phyloP scores from a whole-genome alignment of 1,140 invertebrate genomes.

The Lithobius niger region DNA sequence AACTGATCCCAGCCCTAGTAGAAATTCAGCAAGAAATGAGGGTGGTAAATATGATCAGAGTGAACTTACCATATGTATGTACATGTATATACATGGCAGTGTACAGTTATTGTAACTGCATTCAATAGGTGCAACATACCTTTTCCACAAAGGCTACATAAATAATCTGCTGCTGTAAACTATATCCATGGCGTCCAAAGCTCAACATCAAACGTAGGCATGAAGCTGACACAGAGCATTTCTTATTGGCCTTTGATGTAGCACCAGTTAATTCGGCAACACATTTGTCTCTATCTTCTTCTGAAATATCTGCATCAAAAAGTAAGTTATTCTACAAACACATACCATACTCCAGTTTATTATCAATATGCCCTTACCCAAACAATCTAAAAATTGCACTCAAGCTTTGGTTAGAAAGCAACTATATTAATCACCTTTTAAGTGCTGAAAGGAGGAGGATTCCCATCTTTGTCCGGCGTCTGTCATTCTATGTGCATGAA shows the following conservation, averaged over 20 bases:
- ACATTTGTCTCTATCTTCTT: constrained; percentile 24
- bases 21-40: no score
- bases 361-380: no score
- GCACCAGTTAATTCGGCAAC: constrained; percentile 24
- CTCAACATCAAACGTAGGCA: constrained; percentile 16
- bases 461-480: not conserved
- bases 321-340: not conserved
- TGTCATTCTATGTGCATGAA: constrained; percentile 19
- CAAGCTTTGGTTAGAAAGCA: no score
- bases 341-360: not conserved
- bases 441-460: no score
- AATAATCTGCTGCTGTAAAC: not conserved
- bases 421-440: no score
- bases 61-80: no score
- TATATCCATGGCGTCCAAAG: not conserved
- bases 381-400: no score
- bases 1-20: no score
- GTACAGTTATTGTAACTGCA: no score
- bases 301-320: constrained; percentile 14
- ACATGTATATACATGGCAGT: no score
- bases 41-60: no score
- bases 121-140: no score
- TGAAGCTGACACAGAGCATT: constrained; percentile 20
- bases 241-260: constrained; percentile 3
- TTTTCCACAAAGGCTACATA: not conserved